Evolutionary conservation across 1,140 invertebrate species (phyloP).

Genomic region (Rhagoletis pomonella): DNA sequence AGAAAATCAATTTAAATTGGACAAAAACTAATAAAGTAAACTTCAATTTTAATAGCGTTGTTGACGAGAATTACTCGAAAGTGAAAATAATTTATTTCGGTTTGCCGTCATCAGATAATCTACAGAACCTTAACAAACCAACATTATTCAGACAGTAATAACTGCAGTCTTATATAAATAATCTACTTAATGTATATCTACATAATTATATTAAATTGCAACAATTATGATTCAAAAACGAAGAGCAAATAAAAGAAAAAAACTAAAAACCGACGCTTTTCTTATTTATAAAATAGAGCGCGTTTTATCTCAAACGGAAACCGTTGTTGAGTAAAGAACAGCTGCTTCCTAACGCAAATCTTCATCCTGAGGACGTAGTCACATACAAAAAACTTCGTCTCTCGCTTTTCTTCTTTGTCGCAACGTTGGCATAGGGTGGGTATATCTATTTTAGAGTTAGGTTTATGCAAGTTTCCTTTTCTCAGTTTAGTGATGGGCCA

Average conservation of each 20-base stretch:
- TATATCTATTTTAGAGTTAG: background rate
- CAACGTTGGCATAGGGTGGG: background rate
- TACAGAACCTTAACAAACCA: background rate
- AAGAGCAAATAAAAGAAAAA: slow-evolving; percentile 58
- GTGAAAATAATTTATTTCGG: background rate
- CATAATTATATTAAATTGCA: slow-evolving; percentile 44
- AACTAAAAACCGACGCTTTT: slow-evolving; percentile 49
- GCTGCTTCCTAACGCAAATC: background rate
- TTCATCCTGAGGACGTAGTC: background rate
- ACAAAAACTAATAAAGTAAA: background rate
- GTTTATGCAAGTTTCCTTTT: background rate
- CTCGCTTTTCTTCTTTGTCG: slow-evolving; percentile 39
- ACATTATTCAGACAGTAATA: background rate
- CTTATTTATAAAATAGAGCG: slow-evolving; percentile 40
- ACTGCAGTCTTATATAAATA: slow-evolving; percentile 18
- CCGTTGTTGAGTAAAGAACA: background rate
- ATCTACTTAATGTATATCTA: slow-evolving; percentile 18
- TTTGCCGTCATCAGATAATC: slow-evolving; percentile 1
- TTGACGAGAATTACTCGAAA: background rate
- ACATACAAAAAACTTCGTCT: background rate
- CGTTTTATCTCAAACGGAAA: slow-evolving; percentile 19
- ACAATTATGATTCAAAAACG: slow-evolving; percentile 53
- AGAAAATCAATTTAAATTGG: background rate
- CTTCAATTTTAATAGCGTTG: background rate
- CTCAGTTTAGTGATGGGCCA: too few relatives aligned